Base-by-base conservation (phyloP, 2,888 invertebrate genomes). In the Epistrophe grossulariae region DNA sequence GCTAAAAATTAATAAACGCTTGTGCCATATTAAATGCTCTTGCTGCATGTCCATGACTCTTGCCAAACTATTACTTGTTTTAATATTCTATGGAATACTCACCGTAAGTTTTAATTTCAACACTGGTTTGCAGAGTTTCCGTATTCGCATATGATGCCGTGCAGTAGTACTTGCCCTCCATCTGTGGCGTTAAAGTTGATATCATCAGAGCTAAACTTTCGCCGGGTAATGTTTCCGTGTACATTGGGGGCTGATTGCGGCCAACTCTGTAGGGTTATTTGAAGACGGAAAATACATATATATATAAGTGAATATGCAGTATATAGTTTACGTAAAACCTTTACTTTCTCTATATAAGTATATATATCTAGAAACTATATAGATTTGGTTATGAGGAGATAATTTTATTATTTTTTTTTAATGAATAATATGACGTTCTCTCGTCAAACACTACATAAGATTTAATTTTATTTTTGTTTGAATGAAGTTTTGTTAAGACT, bases 141-240 rank as follows among this genome's bases (percentile, higher is more conserved):
- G 95, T 95, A 89, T 94, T 94, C 83, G 97, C 96, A 93, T 97
- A 98, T 82, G 94, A 95, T n/a, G 97, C 97, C 38, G 94, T 94
- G 91, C 98, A 98, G 84, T 95, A 96, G 93, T 98, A 98, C 89
- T 94, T 95, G 80, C 98, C 98, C 48, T 95, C 96, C 94, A 97
- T 96, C 78, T 95, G 94, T 88, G 96, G 95, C 52, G 95, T 94
- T 89, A 97, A 94, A 48, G 95, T 95, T 68, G 95, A 94, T 91
- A 97, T 96, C 92, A 97, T 95, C 82, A 98, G 94, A 77, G 95
- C 94, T 89, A 96, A 94, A 88, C 95, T 95, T 90, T 95, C 95
- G 52, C 94, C 94, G 73, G 94, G 94, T 92, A 95, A 93, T 83
- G 94, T 93, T 90, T 96, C 96, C 77, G 96, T 95, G 92, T 95